Percentiles rank a stretch among this genome's conserved stretches.
These are phyloP conservation scores for Misgurnus anguillicaudatus DNA, from an alignment of 2,113 vertebrate species.

Conservation along the genomic window DNA sequence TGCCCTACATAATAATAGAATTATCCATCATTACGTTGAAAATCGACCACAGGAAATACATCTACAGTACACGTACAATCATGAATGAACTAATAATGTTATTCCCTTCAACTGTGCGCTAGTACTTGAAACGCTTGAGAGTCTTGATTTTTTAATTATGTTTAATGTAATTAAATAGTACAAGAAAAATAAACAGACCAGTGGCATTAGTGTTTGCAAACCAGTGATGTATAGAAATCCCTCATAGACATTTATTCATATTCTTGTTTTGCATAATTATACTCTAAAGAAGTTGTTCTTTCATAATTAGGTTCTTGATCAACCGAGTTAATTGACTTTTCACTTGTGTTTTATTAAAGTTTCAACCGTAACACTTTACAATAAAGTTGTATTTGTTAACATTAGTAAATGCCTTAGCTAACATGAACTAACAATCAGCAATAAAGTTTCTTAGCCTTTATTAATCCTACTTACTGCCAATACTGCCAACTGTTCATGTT, in stretches of 20 bases:
- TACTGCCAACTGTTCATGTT: too few species aligned
- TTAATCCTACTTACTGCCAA: too few species aligned
- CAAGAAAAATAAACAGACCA: not conserved
- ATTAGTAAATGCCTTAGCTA: too few species aligned
- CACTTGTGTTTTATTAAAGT: too few species aligned
- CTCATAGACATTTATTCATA: not conserved
- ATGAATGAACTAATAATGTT: not conserved
- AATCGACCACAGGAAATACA: not conserved
- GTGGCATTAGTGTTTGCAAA: conserved; percentile 29
- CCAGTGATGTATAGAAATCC: not conserved
- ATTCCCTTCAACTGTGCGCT: not conserved
- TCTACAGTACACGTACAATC: not conserved
- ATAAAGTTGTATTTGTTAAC: too few species aligned
- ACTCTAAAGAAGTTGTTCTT: not conserved
- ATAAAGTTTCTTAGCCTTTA: too few species aligned
- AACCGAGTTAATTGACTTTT: too few species aligned
- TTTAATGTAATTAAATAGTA: conserved; percentile 2
- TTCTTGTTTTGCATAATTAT: not conserved
- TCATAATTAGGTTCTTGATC: too few species aligned
- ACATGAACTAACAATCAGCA: too few species aligned
- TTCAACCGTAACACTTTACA: too few species aligned
- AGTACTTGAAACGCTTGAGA: not conserved
- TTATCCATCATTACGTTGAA: conserved; percentile 34
- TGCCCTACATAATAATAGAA: conserved; percentile 10
- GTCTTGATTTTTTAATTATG: not conserved